These are phyloP conservation scores for Tortricodes alternella DNA, from an alignment of 2,888 invertebrate genomes.

Conservation along the genomic window DNA sequence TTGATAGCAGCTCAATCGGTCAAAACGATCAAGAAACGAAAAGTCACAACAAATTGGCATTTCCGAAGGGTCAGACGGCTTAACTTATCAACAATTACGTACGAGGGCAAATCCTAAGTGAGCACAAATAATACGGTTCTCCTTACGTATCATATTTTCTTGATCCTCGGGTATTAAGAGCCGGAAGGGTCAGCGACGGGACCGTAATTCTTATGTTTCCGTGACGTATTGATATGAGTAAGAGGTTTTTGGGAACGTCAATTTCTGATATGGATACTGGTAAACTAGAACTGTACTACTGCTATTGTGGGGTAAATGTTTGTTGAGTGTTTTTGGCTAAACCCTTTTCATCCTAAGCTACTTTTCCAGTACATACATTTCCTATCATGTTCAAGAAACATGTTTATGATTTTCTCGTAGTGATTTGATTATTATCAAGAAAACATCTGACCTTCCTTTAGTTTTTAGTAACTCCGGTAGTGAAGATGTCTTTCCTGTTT, in stretches of 20 bases:
- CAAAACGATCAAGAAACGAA: slow-evolving; percentile 52
- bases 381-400: neutral
- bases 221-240: slow-evolving; percentile 56
- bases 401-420: too few relatives aligned
- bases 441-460: too few relatives aligned
- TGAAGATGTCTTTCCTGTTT: too few relatives aligned
- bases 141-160: slow-evolving; percentile 73
- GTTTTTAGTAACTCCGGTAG: too few relatives aligned
- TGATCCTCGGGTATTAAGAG: slow-evolving; percentile 72
- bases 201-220: slow-evolving; percentile 52
- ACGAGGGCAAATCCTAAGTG: slow-evolving; percentile 70
- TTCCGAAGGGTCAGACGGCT: slow-evolving; percentile 71
- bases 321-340: too few relatives aligned
- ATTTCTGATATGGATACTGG: slow-evolving; percentile 11
- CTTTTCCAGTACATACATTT: neutral
- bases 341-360: neutral
- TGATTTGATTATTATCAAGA: too few relatives aligned
- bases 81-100: slow-evolving; percentile 56
- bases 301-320: neutral
- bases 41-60: slow-evolving; percentile 70
- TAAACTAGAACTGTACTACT: neutral
- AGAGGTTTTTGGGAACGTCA: slow-evolving; percentile 49
- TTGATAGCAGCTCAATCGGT: slow-evolving; percentile 35
- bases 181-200: slow-evolving; percentile 72
- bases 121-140: slow-evolving; percentile 76